A percentile compares a stretch with the other conserved stretches of the same genome.
These are phyloP conservation scores for Gastrophysa polygoni DNA, from an alignment of 2,888 invertebrate species.

Conservation along the genomic window DNA sequence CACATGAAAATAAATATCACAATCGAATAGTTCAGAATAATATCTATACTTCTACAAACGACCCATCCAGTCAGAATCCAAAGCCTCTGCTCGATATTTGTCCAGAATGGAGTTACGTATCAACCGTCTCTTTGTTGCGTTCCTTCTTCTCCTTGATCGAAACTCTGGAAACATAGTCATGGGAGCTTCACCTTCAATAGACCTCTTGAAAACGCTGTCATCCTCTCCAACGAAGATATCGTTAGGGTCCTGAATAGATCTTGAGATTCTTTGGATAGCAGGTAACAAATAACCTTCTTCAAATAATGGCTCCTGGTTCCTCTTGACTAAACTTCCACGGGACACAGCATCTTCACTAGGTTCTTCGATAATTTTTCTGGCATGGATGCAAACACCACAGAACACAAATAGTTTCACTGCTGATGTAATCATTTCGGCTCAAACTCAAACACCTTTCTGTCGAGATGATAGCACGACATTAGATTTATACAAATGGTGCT, in stretches of 20 bases:
- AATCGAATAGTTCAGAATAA: background rate
- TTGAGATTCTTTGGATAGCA: slow-evolving; percentile 10
- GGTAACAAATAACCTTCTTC: background rate
- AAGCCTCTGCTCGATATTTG: slow-evolving; percentile 10
- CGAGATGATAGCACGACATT: background rate
- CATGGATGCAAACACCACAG: background rate
- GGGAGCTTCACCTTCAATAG: background rate
- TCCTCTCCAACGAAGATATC: slow-evolving; percentile 3
- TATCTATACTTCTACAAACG: background rate
- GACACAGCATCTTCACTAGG: background rate
- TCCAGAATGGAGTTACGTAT: background rate
- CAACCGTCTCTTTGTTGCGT: slow-evolving; percentile 9
- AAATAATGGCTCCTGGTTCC: background rate
- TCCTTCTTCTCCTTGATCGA: background rate
- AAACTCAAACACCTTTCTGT: background rate
- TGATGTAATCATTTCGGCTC: background rate
- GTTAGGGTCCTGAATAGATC: slow-evolving; percentile 1
- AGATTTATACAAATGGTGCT: background rate
- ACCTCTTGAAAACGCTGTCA: slow-evolving; percentile 18
- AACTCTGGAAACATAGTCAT: background rate
- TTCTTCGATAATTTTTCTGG: background rate
- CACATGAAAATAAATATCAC: background rate
- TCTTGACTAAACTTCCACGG: background rate
- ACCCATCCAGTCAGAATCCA: slow-evolving; percentile 18
- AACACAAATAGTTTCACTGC: background rate